Base-by-base conservation (phyloP, 1,140 invertebrate species). In the Oryctes rhinoceros region DNA sequence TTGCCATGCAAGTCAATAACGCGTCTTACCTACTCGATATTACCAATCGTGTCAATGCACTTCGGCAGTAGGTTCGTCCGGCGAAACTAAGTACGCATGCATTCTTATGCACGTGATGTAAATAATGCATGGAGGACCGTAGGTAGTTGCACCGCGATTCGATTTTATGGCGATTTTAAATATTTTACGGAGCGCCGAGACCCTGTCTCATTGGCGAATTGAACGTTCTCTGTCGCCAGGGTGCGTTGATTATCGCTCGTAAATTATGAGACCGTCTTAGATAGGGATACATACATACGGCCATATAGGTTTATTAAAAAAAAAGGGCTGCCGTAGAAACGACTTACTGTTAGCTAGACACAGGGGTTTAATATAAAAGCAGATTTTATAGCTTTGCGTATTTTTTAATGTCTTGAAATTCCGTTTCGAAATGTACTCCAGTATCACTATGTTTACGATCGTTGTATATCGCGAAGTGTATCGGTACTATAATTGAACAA, bases 31-130 rank as follows among this genome's bases (percentile, higher is more conserved):
- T 53, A 53, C 13, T 18, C 53, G 53, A 59, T 59, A 59, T 59
- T 59, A 59, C 53, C 53, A 18, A 59, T 59, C 53, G 53, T 59
- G 53, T 59, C 53, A 59, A 59, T 59, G 53, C 53, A 59, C 53
- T 59, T 59, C 1, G 18, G 13, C 53, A 59, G 53, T 18, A 59
- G 53, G 15, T 18, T 6, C 53, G n/a, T 59, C 15, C 39, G 9
- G 53, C 6, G n/a, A 13, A 18, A 59, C 5, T n/a, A 18, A 15
- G 13, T 53, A 53, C 18, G 15, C 53, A 59, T 59, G 53, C 7
- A 59, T 59, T 59, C 18, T 15, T 18, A 59, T 18, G 5, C 15
- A 18, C 53, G 53, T 18, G 53, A n/a, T 18, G 53, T 59, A 18
- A 59, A 59, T 59, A 59, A 59, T 59, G 53, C 53, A 59, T 59